Conservation (phyloP, 1,140 invertebrate species). For the Pygmarrhopalites habei region DNA sequence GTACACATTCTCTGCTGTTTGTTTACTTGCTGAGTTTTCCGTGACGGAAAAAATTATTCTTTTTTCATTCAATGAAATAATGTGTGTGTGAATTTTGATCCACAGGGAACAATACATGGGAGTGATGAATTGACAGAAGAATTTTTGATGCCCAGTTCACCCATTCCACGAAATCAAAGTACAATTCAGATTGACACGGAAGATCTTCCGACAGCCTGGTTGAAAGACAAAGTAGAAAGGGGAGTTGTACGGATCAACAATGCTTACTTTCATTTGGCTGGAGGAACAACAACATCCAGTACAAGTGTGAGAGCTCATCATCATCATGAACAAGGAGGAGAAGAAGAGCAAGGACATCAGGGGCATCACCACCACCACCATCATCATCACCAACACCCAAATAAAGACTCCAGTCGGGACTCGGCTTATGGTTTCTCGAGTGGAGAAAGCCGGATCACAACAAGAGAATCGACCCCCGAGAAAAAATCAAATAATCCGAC, state of each 20-base stretch:
- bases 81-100: not conserved
- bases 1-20: too few relatives aligned
- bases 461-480: slow-evolving; percentile 38
- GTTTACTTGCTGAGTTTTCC: too few relatives aligned
- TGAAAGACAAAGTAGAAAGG: slow-evolving; percentile 2
- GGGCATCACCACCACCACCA: too few relatives aligned
- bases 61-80: not conserved
- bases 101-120: slow-evolving; percentile 32
- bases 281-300: slow-evolving; percentile 4
- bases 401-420: slow-evolving; percentile 41
- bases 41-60: too few relatives aligned
- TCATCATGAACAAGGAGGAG: not conserved
- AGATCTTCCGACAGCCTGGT: slow-evolving; percentile 8
- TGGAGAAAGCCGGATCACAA: slow-evolving; percentile 39
- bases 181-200: slow-evolving; percentile 8
- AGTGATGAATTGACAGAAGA: slow-evolving; percentile 31
- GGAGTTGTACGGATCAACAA: slow-evolving; percentile 13
- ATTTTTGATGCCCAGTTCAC: not conserved
- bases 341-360: not conserved
- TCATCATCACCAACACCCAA: not conserved
- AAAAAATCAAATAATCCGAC: slow-evolving; percentile 19
- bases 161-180: not conserved
- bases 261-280: slow-evolving; percentile 12
- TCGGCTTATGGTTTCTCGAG: slow-evolving; percentile 41
- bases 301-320: not conserved